Base-by-base conservation (phyloP, 1,140 invertebrate species). In the Coelopa frigida region DNA sequence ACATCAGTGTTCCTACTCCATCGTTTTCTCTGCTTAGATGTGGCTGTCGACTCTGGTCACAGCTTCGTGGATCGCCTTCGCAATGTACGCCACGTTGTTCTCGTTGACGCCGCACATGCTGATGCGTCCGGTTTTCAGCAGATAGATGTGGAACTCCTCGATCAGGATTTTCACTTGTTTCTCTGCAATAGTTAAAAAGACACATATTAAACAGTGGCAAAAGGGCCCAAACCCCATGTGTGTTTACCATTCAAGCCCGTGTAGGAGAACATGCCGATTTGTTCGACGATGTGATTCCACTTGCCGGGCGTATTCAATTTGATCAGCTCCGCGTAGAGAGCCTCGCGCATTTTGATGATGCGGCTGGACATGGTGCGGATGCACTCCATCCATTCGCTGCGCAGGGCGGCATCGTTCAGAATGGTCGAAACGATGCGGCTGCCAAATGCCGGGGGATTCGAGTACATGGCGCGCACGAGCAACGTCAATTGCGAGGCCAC, bases 181-280 rank as follows among this genome's bases (percentile, higher is more conserved):
- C 50, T 78, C 85, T 81, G 70, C 38, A 78, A 36, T 27, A 2
- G 26, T 24, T 40, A 41, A 47, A 35, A 46, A 44, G 3, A 21
- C 4, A 53, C 23, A 21, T 21, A 37, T 42, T 46, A 11, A n/a
- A n/a, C n/a, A n/a, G n/a, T n/a, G n/a, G n/a, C n/a, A n/a, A n/a
- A n/a, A 43, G 1, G 14, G 11, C 20, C 18, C n/a, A 48, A 31
- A 26, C 12, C 36, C 68, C 68, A 74, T 73, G n/a, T n/a, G n/a
- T n/a, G n/a, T n/a, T n/a, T n/a, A 86, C 84, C 68, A 56, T 69
- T 85, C 4, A 99, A 76, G 14, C 95, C 95, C 29, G 94, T 98
- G 70, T 93, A 98, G 1, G 90, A 95, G 73, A 98, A 99, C 89
- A 98, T 95, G 55, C 95, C 96, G 70, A 94, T 98, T 75, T 98